Evolutionary conservation across 2,888 invertebrate species (phyloP), one percentile per base, ranked within the genome.

Genomic region (Eumerus sabulonum): DNA sequence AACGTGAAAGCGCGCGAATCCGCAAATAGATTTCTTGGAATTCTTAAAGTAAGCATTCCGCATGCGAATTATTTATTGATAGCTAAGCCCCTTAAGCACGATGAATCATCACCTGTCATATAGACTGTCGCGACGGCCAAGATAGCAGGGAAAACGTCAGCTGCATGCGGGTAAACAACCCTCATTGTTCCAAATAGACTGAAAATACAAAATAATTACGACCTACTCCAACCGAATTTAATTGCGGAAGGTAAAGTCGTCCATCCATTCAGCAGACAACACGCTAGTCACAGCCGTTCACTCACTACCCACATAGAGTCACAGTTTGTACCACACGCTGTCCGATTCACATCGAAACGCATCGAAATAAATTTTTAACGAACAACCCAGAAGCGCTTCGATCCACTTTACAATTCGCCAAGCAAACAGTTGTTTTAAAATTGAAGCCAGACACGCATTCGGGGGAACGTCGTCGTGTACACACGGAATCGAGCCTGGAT

Each of bases 221-320:
- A 79, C 79, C 79, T 79, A 70, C 79, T 74, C 74, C 68, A 74
- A 74, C 68, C 74, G 40, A 64, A 74, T 70, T 74, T 70, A 74
- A 74, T 79, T 79, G 79, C 64, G 74, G 70, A 79, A 79, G 79
- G 79, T 79, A 79, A 74, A 73, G 77, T 51, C 57, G 27, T 27
- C 27, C 3, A 50, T 47, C 12, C 40, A 9, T 14, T 60, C 38
- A 16, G 3, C 60, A 64, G 35, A n/a, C 50, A 27, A 19, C 12
- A 40, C 14, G 11, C 11, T 27, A 27, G 27, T 27, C 36, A 12
- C 53, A 44, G 11, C 1, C 17, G 40, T n/a, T n/a, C 11, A 9
- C 40, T 40, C 40, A n/a, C 36, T 11, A 40, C 40, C 3, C n/a
- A 40, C 40, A 40, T 27, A 27, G 27, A 27, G 27, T 27, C 27